These are phyloP conservation scores for Globodera ellingtonae DNA, from an alignment of 1,140 invertebrate genomes.

Conservation along the genomic window DNA sequence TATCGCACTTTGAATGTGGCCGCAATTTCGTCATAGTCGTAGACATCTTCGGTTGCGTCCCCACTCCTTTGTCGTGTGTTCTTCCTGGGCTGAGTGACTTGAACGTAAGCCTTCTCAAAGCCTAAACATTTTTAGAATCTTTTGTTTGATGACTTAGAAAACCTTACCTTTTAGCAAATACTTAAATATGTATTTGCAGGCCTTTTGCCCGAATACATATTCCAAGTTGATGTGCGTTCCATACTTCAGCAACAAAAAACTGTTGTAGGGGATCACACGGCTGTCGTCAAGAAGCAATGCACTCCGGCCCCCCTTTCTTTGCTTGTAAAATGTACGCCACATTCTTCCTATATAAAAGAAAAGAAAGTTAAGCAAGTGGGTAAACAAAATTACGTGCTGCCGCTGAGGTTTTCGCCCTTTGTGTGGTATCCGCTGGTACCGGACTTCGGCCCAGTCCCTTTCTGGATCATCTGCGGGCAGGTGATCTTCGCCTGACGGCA, in stretches of 20 bases:
- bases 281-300: neutral
- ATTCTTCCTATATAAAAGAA: neutral
- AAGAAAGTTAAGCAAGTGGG: neutral
- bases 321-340: neutral
- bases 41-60: neutral
- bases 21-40: conserved; percentile 7
- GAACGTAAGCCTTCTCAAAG: neutral
- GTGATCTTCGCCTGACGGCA: neutral
- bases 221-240: neutral
- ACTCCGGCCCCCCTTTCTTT: neutral
- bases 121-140: neutral
- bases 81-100: neutral
- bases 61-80: neutral
- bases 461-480: neutral
- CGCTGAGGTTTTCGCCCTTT: neutral
- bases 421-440: neutral
- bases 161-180: neutral
- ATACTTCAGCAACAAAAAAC: neutral
- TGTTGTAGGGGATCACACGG: neutral
- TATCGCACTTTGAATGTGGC: conserved; percentile 4
- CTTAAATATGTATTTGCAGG: neutral
- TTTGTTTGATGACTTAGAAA: neutral
- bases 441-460: neutral
- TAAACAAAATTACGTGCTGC: neutral
- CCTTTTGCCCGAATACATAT: neutral